These are phyloP conservation scores for Halcyon smyrnensis DNA, from an alignment of 2,797 vertebrate species.

Conservation along the genomic window DNA sequence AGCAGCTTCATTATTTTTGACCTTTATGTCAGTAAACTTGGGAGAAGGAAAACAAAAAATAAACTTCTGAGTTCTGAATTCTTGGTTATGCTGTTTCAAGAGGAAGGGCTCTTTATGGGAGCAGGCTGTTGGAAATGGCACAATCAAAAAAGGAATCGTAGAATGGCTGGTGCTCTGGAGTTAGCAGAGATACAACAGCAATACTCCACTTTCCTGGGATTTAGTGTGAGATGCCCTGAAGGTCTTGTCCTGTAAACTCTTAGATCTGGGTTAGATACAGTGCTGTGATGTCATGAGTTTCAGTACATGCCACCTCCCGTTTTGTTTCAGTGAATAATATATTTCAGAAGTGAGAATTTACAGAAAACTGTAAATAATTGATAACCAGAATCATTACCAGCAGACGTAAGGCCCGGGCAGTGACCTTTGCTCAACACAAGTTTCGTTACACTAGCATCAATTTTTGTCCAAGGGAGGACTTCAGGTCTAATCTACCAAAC, in stretches of 20 bases:
- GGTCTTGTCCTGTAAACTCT: not conserved
- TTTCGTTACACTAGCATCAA: not conserved
- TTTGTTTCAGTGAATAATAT: not conserved
- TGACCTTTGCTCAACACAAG: not conserved
- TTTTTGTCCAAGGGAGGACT: not conserved
- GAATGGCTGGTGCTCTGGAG: too few species aligned
- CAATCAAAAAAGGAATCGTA: not conserved
- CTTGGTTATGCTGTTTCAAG: not conserved
- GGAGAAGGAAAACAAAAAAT: not conserved
- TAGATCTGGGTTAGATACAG: not conserved
- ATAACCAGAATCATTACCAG: not conserved
- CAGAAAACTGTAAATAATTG: too few species aligned
- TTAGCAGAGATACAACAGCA: not conserved
- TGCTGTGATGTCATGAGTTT: not conserved
- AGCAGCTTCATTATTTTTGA: not conserved
- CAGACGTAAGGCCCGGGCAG: fast-evolving
- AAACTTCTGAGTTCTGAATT: not conserved
- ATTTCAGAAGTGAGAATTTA: not conserved
- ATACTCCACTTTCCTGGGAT: fast-evolving
- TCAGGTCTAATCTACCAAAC: not conserved
- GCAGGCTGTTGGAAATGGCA: not conserved
- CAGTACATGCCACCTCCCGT: not conserved
- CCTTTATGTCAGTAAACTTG: not conserved
- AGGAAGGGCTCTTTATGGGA: not conserved
- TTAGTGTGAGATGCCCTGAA: fast-evolving